Conservation (phyloP, 2,797 vertebrate species). For the Parauchenoglanis ngamensis region DNA sequence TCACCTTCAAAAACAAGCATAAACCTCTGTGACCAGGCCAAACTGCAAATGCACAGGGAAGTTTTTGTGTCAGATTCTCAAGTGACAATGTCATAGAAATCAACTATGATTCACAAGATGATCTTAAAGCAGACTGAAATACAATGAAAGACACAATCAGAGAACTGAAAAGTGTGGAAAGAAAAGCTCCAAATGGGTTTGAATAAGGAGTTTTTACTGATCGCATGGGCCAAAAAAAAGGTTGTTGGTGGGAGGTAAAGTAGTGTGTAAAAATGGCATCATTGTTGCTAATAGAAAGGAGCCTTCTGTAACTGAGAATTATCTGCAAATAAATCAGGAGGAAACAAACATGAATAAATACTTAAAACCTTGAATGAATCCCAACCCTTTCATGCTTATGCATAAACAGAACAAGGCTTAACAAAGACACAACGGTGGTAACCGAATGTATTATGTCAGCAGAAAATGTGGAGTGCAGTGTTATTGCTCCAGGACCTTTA, state of each 20-base stretch:
- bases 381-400: constrained; percentile 4
- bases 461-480: constrained; percentile 49
- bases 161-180: neutral
- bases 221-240: neutral
- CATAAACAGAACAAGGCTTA: constrained; percentile 9
- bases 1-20: neutral
- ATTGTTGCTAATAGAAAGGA: neutral
- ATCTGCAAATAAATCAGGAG: neutral
- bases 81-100: neutral
- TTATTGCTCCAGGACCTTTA: constrained; percentile 60
- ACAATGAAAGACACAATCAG: neutral
- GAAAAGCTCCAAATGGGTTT: neutral
- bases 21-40: neutral
- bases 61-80: neutral
- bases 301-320: neutral
- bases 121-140: neutral
- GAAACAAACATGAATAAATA: neutral
- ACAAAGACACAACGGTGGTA: constrained; percentile 4
- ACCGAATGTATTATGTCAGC: constrained; percentile 39
- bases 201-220: neutral
- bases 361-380: neutral
- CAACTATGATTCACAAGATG: neutral
- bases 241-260: neutral
- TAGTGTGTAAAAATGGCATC: neutral
- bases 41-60: neutral